Base-by-base conservation (phyloP, 2,113 vertebrate genomes). In the Delphinapterus leucas region DNA sequence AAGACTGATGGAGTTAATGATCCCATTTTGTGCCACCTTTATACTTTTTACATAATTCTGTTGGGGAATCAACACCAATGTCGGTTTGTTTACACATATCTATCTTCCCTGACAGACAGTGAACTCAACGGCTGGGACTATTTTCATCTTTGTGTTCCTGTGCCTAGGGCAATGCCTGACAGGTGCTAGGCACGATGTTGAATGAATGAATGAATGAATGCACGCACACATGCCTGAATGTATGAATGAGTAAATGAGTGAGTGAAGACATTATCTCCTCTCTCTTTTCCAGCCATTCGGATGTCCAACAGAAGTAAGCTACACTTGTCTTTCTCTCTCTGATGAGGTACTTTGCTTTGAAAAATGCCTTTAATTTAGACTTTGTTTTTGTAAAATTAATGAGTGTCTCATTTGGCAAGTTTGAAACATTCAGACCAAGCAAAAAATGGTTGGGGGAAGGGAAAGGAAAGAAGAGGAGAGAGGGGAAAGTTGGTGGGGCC, bases 311-410 rank as follows among this genome's bases (percentile, higher is more conserved):
- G 87, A 31, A 70, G 55, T 28, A 38, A 87, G 67, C 41, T 28
- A 60, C 5, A 2, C 58, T 80, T 26, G 58, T 49, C 65, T 53
- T 23, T 88, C 25, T 90, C 53, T 89, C 58, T 76, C 47, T 65
- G 79, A 44, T 33, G 5, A 21, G 49, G 25, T 28, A 25, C 8
- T 33, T 33, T 38, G 41, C 90, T 93, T 88, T 81, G 49, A 90
- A 70, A 92, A 90, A 90, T 77, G 84, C 36, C 63, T 96, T 63
- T 49, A 33, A 38, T 63, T 74, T 86, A 81, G 95, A 58, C 33
- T 77, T 93, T 28, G 41, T 53, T 96, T 96, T 87, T 76, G 18
- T 71, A 77, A 92, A 87, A 95, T 90, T 68, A 92, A 88, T 25
- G 68, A 80, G 90, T 1, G 14, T 63, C 73, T 83, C 81, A 74